A percentile compares a stretch with the other conserved stretches of the same genome.
These are phyloP conservation scores for Dysmachus trigonus DNA, from an alignment of 2,888 invertebrate genomes.

Conservation along the genomic window DNA sequence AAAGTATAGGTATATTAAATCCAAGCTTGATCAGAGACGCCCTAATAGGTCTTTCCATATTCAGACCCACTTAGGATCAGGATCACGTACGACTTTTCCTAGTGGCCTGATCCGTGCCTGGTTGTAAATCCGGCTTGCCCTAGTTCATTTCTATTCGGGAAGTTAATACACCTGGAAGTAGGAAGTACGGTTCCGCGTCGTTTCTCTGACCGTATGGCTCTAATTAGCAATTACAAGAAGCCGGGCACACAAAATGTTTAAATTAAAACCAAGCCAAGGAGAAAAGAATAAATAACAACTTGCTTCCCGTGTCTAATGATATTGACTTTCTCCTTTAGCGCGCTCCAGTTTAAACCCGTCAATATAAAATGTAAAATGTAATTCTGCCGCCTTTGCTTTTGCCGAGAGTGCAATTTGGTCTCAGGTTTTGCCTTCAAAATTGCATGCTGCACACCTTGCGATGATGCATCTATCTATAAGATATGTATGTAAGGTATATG, in stretches of 20 bases:
- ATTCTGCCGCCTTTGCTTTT: not conserved
- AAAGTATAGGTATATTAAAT: too few species aligned
- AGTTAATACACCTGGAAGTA: not conserved
- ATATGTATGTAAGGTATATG: not conserved
- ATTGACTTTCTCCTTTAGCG: conserved; percentile 10
- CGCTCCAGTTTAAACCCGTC: not conserved
- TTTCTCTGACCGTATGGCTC: not conserved
- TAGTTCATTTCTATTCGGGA: not conserved
- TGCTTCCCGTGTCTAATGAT: not conserved
- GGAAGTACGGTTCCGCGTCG: not conserved
- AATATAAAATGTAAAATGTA: not conserved
- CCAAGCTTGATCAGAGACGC: too few species aligned
- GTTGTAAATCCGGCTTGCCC: too few species aligned
- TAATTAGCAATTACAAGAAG: conserved; percentile 3
- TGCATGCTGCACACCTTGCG: not conserved
- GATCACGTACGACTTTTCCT: too few species aligned
- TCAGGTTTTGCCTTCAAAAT: not conserved
- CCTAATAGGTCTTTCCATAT: too few species aligned
- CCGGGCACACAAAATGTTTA: not conserved
- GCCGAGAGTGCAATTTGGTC: not conserved
- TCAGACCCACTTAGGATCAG: too few species aligned
- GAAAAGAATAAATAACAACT: not conserved
- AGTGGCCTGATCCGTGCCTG: too few species aligned
- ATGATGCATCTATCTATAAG: not conserved
- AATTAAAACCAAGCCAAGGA: not conserved